phyloP scores from a whole-genome alignment of 2,888 invertebrate species.

The Anthrax anthrax region DNA sequence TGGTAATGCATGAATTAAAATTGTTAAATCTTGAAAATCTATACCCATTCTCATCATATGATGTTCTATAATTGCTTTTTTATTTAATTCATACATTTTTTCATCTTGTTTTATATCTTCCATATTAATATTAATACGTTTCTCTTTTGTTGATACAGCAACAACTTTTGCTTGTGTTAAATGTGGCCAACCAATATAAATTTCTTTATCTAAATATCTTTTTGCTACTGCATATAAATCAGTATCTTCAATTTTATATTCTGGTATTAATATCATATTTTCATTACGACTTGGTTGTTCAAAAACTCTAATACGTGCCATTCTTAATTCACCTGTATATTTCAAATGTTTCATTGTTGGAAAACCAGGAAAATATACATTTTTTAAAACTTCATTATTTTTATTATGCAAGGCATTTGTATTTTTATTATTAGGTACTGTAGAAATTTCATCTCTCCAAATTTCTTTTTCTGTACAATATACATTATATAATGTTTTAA shows the following conservation, averaged over 20 bases:
- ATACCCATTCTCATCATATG: slow-evolving; percentile 64
- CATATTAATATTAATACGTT: slow-evolving; percentile 27
- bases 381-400: slow-evolving; percentile 17
- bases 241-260: slow-evolving; percentile 29
- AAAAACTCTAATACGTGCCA: slow-evolving; percentile 72
- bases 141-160: slow-evolving; percentile 18
- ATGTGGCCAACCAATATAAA: slow-evolving; percentile 89
- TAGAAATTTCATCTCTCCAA: slow-evolving; percentile 21
- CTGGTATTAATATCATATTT: slow-evolving; percentile 65
- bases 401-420: too few relatives aligned
- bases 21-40: slow-evolving; percentile 50
- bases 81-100: slow-evolving; percentile 39
- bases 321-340: slow-evolving; percentile 49
- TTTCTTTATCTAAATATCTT: slow-evolving; percentile 52
- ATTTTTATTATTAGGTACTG: slow-evolving; percentile 15
- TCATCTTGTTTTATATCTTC: slow-evolving; percentile 17
- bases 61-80: slow-evolving; percentile 37
- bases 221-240: slow-evolving; percentile 39
- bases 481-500: slow-evolving; percentile 38
- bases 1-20: slow-evolving; percentile 55
- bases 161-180: slow-evolving; percentile 65
- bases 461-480: slow-evolving; percentile 22
- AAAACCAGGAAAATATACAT: slow-evolving; percentile 66
- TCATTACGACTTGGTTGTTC: slow-evolving; percentile 67
- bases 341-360: slow-evolving; percentile 78